Base-by-base conservation (phyloP, 2,797 vertebrate species). In the Ctenochaetus hawaiiensis region DNA sequence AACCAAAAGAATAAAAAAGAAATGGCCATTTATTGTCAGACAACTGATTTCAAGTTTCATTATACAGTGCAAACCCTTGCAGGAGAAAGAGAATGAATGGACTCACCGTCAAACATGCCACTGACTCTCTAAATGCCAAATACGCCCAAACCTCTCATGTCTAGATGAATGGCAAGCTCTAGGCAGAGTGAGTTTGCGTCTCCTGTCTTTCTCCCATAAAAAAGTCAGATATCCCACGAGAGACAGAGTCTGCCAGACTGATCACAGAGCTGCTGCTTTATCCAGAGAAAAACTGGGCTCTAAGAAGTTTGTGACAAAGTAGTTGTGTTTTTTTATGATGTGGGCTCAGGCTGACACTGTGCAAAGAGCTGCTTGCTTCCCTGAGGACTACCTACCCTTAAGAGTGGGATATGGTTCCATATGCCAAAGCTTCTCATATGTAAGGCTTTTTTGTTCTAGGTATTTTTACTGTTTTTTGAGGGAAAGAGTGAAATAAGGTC, bases 261-360 rank as follows among this genome's bases (percentile, higher is more conserved):
- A 91, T 91, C 88, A 85, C 67, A 86, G 64, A 75, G 83, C 59
- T 34, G 30, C 64, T 59, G 51, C 82, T 83, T 78, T 67, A 79
- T 79, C 71, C 77, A 80, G 51, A 73, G 75, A 81, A 56, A 86
- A 80, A 77, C 75, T 75, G 62, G 75, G 64, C 67, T 86, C 77
- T 84, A 70, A 86, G 85, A 91, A 84, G 65, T 91, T 89, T 87
- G 71, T 81, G 85, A 90, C 82, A 87, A 47, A 74, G 75, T 84
- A 73, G 64, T 81, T 72, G 75, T 74, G 59, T 77, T 75, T 72
- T 83, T 92, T 89, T 87, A 78, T 90, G 79, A 86, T 78, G 77
- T 53, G 60, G 82, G 66, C 81, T 88, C 81, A 82, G 83, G 30
- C 45, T 84, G 58, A 84, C 62, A 69, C 67, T 78, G 75, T 76